Conservation (phyloP, 2,797 vertebrate genomes). For the Peromyscus melanophrys region DNA sequence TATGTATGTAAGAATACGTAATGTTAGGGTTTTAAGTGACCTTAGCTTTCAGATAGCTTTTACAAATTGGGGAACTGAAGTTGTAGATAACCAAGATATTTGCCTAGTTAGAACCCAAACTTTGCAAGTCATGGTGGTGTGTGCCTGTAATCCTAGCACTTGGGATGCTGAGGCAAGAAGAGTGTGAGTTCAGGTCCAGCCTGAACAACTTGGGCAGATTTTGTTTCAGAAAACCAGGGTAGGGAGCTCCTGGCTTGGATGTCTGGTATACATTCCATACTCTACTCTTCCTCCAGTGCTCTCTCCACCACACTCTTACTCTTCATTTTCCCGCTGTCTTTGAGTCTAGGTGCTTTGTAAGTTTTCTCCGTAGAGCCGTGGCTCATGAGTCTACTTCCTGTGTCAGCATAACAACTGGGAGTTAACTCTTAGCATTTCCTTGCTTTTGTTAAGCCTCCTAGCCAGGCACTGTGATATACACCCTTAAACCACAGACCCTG, state of each 20-base stretch:
- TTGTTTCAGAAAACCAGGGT: not conserved
- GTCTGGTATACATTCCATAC: not conserved
- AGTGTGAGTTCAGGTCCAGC: not conserved
- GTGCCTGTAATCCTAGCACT: not conserved
- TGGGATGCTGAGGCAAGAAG: not conserved
- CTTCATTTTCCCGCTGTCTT: slow-evolving; percentile 15
- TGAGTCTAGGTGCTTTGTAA: slow-evolving; percentile 9
- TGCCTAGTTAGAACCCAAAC: not conserved
- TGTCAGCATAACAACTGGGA: slow-evolving; percentile 45
- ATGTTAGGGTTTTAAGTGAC: slow-evolving; percentile 23
- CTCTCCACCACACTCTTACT: not conserved
- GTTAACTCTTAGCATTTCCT: not conserved
- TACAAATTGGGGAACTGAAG: slow-evolving; percentile 25
- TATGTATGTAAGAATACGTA: not conserved
- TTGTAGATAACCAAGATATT: not conserved
- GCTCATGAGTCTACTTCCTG: not conserved
- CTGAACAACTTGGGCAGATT: not conserved
- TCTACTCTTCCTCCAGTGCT: not conserved
- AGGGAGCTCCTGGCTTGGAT: not conserved
- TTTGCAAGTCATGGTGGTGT: not conserved
- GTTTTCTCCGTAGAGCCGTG: slow-evolving; percentile 42
- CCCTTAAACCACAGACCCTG: not conserved
- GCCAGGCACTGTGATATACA: not conserved
- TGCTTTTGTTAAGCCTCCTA: slow-evolving; percentile 17
- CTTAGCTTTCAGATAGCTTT: slow-evolving; percentile 33